These are phyloP conservation scores for Chaenocephalus aceratus DNA, from an alignment of 2,113 vertebrate species.

Conservation along the genomic window DNA sequence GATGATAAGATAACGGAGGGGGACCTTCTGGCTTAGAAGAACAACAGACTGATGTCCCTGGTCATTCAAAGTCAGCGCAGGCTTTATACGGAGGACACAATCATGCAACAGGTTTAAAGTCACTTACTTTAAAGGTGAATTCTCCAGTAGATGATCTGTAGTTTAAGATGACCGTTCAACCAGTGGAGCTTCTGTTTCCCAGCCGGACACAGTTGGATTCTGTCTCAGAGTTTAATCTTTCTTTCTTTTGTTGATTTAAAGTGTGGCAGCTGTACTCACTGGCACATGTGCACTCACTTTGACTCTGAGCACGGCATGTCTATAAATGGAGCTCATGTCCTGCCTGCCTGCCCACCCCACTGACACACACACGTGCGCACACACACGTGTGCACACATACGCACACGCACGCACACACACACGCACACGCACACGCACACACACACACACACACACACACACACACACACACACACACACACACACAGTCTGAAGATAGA, in stretches of 20 bases:
- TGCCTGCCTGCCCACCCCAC: conserved; percentile 2
- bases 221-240: conserved; percentile 9
- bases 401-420: too few species aligned
- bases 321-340: conserved; percentile 65
- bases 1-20: not conserved
- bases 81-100: too few species aligned
- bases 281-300: conserved; percentile 33
- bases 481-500: not conserved
- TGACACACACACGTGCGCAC: not conserved
- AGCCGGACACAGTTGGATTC: not conserved
- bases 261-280: conserved; percentile 13
- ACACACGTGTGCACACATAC: not conserved
- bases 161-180: not conserved
- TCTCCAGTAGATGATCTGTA: not conserved
- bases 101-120: not conserved
- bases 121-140: conserved; percentile 35
- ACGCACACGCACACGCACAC: not conserved
- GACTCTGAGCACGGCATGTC: conserved; percentile 42
- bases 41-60: too few species aligned
- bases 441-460: not conserved
- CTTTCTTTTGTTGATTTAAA: not conserved
- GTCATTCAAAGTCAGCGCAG: not conserved
- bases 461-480: not conserved
- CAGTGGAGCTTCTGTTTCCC: not conserved
- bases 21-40: not conserved